phyloP scores from a whole-genome alignment of 2,797 vertebrate genomes.

The Gallirallus australis region DNA sequence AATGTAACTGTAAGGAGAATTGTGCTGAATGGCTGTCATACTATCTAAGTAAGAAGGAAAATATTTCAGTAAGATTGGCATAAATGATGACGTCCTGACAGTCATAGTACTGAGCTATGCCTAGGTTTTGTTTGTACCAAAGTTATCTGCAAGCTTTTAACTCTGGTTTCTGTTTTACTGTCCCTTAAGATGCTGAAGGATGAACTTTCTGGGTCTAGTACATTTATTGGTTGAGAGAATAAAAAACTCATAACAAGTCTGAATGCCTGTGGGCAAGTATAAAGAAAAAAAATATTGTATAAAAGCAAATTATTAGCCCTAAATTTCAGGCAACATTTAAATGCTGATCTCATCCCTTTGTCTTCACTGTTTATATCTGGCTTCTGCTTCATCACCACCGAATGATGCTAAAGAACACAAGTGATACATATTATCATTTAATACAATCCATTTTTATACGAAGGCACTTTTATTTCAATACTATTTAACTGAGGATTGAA shows the following conservation, averaged over 20 bases:
- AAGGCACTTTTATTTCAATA: background rate
- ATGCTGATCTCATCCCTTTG: background rate
- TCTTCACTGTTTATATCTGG: background rate
- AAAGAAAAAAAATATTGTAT: background rate
- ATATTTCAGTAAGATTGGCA: background rate
- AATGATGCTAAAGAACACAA: background rate
- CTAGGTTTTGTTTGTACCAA: background rate
- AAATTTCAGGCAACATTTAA: background rate
- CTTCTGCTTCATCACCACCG: background rate
- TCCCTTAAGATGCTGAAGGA: background rate
- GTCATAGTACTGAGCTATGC: rapidly evolving
- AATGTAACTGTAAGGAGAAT: background rate
- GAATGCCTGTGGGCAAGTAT: background rate
- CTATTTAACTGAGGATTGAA: background rate
- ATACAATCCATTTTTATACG: background rate
- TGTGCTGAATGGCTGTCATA: background rate
- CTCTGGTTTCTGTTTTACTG: background rate
- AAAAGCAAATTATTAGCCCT: background rate
- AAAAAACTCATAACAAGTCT: background rate
- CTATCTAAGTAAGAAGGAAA: background rate
- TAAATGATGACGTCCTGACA: background rate
- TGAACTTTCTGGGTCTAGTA: background rate
- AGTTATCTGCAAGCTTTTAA: background rate
- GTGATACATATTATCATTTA: background rate
- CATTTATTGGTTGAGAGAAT: background rate